Conservation (phyloP, 2,113 vertebrate species). For the Nibea albiflora region DNA sequence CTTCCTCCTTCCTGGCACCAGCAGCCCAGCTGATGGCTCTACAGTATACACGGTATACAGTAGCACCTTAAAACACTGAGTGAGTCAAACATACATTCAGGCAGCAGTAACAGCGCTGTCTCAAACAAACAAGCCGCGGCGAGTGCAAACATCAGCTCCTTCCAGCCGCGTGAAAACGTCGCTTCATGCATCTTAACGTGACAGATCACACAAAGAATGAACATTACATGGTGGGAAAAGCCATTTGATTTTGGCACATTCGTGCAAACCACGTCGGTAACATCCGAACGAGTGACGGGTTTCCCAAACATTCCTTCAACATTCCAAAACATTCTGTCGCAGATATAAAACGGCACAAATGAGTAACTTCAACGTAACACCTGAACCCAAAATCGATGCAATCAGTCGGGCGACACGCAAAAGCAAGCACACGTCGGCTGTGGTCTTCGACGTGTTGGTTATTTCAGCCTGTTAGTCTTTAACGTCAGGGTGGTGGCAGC, state of each 20-base stretch:
- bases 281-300: background rate
- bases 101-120: background rate
- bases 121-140: conserved; percentile 19
- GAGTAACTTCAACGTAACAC: background rate
- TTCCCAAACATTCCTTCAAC: background rate
- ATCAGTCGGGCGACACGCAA: background rate
- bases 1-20: background rate
- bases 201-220: background rate
- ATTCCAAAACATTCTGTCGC: background rate
- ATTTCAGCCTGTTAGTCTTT: background rate
- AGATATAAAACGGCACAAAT: conserved; percentile 43
- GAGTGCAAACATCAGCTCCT: conserved; percentile 19
- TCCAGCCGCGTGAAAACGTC: background rate
- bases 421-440: conserved; percentile 1
- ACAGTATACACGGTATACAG: conserved; percentile 63
- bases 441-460: background rate
- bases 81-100: conserved; percentile 42
- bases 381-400: background rate
- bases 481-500: background rate
- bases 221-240: background rate
- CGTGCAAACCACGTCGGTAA: background rate
- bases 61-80: background rate
- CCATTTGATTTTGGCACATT: background rate
- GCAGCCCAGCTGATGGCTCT: background rate
- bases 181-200: background rate